phyloP scores from a whole-genome alignment of 2,797 vertebrate species.

The Miichthys miiuy region DNA sequence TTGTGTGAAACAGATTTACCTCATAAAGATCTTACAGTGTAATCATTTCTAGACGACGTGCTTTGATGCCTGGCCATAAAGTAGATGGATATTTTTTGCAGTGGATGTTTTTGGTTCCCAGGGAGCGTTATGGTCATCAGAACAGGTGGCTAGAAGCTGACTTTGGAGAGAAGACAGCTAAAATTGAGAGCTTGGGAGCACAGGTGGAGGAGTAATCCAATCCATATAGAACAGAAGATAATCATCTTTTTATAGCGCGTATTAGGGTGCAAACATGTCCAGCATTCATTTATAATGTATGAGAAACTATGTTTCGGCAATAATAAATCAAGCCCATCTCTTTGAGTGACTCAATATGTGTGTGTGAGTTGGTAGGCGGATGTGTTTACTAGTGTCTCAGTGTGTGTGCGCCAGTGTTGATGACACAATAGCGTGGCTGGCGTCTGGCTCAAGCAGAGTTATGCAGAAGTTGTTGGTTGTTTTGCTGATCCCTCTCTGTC shows the following conservation, averaged over 20 bases:
- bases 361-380: conserved; percentile 61
- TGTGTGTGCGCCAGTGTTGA: conserved; percentile 64
- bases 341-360: conserved; percentile 57
- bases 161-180: conserved; percentile 73
- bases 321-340: conserved; percentile 67
- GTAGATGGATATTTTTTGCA: conserved; percentile 58
- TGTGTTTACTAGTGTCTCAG: conserved; percentile 70
- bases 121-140: conserved; percentile 41
- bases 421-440: conserved; percentile 77
- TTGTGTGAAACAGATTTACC: neutral
- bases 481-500: conserved; percentile 82
- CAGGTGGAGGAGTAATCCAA: conserved; percentile 67
- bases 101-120: conserved; percentile 52
- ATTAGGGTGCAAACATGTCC: conserved; percentile 61
- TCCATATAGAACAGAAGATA: conserved; percentile 59
- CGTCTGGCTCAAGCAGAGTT: conserved; percentile 76
- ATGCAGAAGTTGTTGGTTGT: conserved; percentile 83
- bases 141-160: conserved; percentile 80
- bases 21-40: neutral
- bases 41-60: neutral
- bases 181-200: conserved; percentile 58
- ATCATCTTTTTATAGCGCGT: conserved; percentile 65
- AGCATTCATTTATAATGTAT: conserved; percentile 57
- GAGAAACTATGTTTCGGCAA: conserved; percentile 68
- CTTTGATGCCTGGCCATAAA: neutral